phyloP scores from a whole-genome alignment of 1,140 invertebrate species.

The Zaprionus nigranus region DNA sequence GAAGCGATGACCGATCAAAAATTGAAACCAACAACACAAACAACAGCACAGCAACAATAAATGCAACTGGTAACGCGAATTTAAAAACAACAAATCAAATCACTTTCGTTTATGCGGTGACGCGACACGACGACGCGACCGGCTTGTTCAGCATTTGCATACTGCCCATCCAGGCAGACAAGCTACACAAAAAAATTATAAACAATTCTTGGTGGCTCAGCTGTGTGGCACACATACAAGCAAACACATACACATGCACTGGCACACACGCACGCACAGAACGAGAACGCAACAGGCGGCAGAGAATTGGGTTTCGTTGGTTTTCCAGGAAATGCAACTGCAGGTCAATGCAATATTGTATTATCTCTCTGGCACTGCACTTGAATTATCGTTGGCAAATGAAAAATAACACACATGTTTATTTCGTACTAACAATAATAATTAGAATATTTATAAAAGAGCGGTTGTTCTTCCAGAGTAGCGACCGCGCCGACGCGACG shows the following conservation, averaged over 20 bases:
- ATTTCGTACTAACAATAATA: neutral
- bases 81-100: slow-evolving; percentile 63
- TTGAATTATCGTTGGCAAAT: neutral
- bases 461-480: slow-evolving; percentile 6
- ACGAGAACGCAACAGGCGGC: slow-evolving; percentile 63
- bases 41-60: neutral
- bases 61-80: slow-evolving; percentile 16
- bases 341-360: slow-evolving; percentile 3
- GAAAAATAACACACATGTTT: neutral
- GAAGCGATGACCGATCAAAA: slow-evolving; percentile 60
- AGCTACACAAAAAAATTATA: slow-evolving; percentile 62
- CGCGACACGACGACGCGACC: slow-evolving; percentile 58
- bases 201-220: slow-evolving; percentile 69
- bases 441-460: slow-evolving; percentile 16
- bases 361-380: slow-evolving; percentile 31
- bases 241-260: slow-evolving; percentile 23
- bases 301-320: neutral
- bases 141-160: slow-evolving; percentile 71
- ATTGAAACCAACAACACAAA: slow-evolving; percentile 40
- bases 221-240: slow-evolving; percentile 48
- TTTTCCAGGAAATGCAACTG: slow-evolving; percentile 42
- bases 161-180: slow-evolving; percentile 42
- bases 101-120: slow-evolving; percentile 69
- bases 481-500: slow-evolving; percentile 48
- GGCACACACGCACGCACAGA: slow-evolving; percentile 25